Evolutionary conservation across 2,113 vertebrate genomes (phyloP).

Genomic region (Enhydra lutris): DNA sequence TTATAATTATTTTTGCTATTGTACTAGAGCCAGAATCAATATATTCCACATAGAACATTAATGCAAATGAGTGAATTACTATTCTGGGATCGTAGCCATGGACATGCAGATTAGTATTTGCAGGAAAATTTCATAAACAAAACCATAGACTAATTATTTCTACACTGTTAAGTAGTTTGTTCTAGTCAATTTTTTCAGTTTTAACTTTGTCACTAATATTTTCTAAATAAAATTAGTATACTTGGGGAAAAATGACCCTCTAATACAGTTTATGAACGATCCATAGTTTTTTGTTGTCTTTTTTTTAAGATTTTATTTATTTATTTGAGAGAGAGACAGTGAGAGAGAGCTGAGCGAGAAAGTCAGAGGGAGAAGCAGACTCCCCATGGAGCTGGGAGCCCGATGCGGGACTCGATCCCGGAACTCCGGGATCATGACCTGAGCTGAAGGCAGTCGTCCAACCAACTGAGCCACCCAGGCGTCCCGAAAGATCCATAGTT

Average conservation of each 20-base stretch:
- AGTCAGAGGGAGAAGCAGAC: no score
- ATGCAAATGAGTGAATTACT: constrained; percentile 65
- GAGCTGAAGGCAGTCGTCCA: no score
- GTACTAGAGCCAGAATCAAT: neutral
- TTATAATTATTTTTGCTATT: neutral
- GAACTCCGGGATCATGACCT: no score
- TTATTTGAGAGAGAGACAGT: no score
- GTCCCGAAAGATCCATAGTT: neutral
- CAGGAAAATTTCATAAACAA: constrained; percentile 63
- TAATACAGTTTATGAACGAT: neutral
- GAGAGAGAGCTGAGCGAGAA: no score
- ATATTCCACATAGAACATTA: constrained; percentile 62
- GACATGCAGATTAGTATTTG: constrained; percentile 68
- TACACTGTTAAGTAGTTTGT: constrained; percentile 35
- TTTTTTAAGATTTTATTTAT: no score
- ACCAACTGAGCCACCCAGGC: no score
- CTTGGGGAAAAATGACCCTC: neutral
- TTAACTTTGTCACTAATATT: constrained; percentile 73
- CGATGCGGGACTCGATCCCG: no score
- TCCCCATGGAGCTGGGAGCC: no score
- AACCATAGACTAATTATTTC: constrained; percentile 50
- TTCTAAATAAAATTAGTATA: constrained; percentile 74
- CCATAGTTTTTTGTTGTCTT: no score
- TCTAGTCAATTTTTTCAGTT: constrained; percentile 73
- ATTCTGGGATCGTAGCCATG: constrained; percentile 62